Base-by-base conservation (phyloP, 2,888 invertebrate genomes). In the Clivina fossor region DNA sequence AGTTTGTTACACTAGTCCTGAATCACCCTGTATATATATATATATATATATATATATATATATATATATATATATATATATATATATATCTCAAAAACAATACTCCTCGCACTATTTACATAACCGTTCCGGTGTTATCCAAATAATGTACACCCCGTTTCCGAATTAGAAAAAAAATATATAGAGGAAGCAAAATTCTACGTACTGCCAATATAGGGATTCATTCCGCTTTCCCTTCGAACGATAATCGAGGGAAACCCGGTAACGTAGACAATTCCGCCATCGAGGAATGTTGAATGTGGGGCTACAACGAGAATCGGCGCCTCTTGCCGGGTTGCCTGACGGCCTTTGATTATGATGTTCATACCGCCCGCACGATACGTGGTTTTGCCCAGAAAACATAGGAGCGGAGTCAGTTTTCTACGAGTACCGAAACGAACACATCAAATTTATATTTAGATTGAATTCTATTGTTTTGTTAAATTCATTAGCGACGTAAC, bases 131-230 rank as follows among this genome's bases (percentile, higher is more conserved):
- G n/a, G n/a, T n/a, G n/a, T n/a, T n/a, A n/a, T n/a, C n/a, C n/a
- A n/a, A n/a, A n/a, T n/a, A n/a, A n/a, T n/a, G n/a, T n/a, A n/a
- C n/a, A n/a, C n/a, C n/a, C n/a, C n/a, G n/a, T n/a, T n/a, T n/a
- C n/a, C n/a, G n/a, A n/a, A n/a, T n/a, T n/a, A n/a, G n/a, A n/a
- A n/a, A n/a, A n/a, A n/a, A n/a, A n/a, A n/a, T n/a, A n/a, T n/a
- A n/a, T n/a, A n/a, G n/a, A n/a, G n/a, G n/a, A n/a, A n/a, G n/a
- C n/a, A n/a, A n/a, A n/a, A n/a, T n/a, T 18, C 61, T 65, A 83
- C 88, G 75, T 89, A 93, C 93, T 90, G 83, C 92, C 91, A 71
- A 91, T 86, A 69, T 90, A 85, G 65, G 90, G 89, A 71, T 90
- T 86, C 73, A 83, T 81, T 61, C 80, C 80, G 72, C 89, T 86